Evolutionary conservation across 2,113 vertebrate species (phyloP), one percentile per base, ranked within the genome.

Genomic region (Elanus axillaris): DNA sequence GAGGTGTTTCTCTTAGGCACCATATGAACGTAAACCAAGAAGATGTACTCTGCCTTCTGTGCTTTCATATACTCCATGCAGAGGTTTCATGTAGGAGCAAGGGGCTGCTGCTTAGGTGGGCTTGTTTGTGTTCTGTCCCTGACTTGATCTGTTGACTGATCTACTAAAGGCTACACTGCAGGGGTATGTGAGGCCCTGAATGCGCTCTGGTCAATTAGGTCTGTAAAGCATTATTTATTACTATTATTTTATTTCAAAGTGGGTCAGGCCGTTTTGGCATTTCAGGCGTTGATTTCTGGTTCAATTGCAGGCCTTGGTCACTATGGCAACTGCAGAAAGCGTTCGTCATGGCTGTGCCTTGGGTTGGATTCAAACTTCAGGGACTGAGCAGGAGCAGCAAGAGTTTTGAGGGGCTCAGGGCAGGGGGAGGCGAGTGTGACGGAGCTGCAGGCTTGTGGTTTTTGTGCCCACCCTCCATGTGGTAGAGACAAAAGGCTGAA

Each of bases 191-290:
- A 34, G 52, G 75, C 58, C 72, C 88, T 82, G 78, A 94, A 79
- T 90, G 47, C 3, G 0, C 80, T 59, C 48, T 3, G 75, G 84
- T 77, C 94, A 75, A 69, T 93, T 62, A 90, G 75, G 62, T 34
- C 93, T 88, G 58, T 81, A 89, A 94, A 86, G 91, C 76, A 13
- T 93, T 84, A 95, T 95, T 97, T 94, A 96, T 97, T 59, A 94
- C 92, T 95, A 92, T 97, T 93, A 88, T 96, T 88, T 90, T 71
- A 85, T 95, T 90, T 91, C 95, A 92, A 98, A 98, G 96, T 98
- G 98, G 98, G 98, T 98, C 98, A 98, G 68, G 96, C 96, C 94
- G 72, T 97, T 98, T 98, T 96, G 98, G 97, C 97, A 98, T 98
- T 97, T 98, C 87, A 94, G 96, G 93, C 98, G 26, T 90, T 22